Evolutionary conservation across 2,797 vertebrate species (phyloP).

Genomic region (Stomatorhinus walkeri): DNA sequence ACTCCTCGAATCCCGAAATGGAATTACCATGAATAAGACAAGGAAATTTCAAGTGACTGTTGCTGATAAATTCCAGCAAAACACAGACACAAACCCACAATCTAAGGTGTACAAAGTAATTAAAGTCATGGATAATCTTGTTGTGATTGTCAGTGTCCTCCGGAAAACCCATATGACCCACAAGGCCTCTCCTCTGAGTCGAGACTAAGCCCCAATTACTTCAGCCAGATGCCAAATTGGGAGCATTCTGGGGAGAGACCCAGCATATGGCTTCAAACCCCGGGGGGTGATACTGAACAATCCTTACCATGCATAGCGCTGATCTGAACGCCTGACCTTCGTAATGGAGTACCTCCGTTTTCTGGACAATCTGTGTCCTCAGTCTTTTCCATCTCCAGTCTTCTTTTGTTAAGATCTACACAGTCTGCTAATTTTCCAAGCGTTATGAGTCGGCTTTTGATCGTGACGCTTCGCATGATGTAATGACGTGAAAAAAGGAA

Average conservation of each 20-base stretch:
- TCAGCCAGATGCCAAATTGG: neutral
- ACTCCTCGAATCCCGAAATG: neutral
- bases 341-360: neutral
- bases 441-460: conserved; percentile 12
- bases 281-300: neutral
- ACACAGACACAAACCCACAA: neutral
- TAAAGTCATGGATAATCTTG: neutral
- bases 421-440: neutral
- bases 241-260: neutral
- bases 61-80: neutral
- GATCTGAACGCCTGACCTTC: neutral
- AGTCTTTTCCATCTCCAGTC: neutral
- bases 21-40: neutral
- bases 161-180: neutral
- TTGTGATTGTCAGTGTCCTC: neutral
- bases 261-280: neutral
- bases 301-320: neutral
- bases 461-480: neutral
- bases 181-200: neutral
- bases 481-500: neutral
- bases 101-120: neutral
- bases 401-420: neutral
- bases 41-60: neutral
- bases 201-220: neutral
- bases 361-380: neutral